A percentile compares a stretch with the other conserved stretches of the same genome.
phyloP scores from a whole-genome alignment of 2,113 vertebrate genomes.

The Panurus biarmicus region DNA sequence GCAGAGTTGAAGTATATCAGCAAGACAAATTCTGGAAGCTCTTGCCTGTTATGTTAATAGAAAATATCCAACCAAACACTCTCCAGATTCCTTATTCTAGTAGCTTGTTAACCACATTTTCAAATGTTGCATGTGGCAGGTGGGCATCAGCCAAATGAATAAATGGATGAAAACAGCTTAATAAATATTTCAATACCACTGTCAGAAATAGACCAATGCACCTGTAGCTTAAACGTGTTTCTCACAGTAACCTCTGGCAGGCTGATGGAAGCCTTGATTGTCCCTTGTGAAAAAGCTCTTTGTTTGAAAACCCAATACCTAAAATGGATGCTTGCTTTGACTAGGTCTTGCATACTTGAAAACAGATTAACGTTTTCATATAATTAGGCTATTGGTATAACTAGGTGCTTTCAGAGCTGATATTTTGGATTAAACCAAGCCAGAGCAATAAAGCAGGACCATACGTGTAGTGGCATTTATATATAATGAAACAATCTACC shows the following conservation, averaged over 20 bases:
- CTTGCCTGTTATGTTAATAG: background rate
- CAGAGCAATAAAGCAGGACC: background rate
- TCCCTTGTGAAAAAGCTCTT: background rate
- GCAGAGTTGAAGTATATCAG: background rate
- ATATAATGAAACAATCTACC: background rate
- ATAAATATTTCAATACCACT: slow-evolving; percentile 18
- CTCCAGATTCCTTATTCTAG: background rate
- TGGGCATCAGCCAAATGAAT: background rate
- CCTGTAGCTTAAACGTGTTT: background rate
- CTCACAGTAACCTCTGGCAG: background rate
- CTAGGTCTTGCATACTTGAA: background rate
- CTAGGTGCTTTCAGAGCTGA: background rate
- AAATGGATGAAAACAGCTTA: slow-evolving; percentile 19
- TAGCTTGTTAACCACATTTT: background rate
- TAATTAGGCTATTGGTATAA: background rate
- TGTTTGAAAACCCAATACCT: background rate
- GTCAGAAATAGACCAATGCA: background rate
- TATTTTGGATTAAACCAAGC: background rate
- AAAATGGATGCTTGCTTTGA: background rate
- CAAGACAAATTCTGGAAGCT: background rate
- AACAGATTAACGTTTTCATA: background rate
- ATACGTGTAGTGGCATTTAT: background rate
- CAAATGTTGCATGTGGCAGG: background rate
- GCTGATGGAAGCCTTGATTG: background rate
- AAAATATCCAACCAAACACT: background rate